A percentile compares a stretch with the other conserved stretches of the same genome.
These are phyloP conservation scores for Sebastes umbrosus DNA, from an alignment of 2,797 vertebrate genomes.

Conservation along the genomic window DNA sequence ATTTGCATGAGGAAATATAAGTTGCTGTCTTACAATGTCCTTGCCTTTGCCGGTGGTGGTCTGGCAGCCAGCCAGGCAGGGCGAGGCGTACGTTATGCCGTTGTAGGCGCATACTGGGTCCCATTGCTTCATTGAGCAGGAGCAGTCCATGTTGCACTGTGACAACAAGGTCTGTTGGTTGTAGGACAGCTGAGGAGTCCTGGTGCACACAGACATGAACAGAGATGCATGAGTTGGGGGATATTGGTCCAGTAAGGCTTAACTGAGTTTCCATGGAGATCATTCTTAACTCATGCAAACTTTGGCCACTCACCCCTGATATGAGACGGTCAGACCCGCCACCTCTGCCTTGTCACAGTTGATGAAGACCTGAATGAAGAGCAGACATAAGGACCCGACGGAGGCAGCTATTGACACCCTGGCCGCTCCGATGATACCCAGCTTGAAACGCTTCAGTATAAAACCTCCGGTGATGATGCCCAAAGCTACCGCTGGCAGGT, in stretches of 20 bases:
- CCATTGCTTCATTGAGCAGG: constrained; percentile 89
- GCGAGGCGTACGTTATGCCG: constrained; percentile 90
- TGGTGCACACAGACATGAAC: constrained; percentile 56
- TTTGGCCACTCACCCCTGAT: constrained; percentile 85
- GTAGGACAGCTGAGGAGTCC: constrained; percentile 73
- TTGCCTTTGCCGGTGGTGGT: constrained; percentile 80
- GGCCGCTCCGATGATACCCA: constrained; percentile 86
- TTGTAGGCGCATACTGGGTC: constrained; percentile 92
- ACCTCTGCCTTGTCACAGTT: constrained; percentile 88
- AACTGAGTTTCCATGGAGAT: background rate
- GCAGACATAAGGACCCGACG: constrained; percentile 80
- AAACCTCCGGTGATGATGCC: constrained; percentile 93
- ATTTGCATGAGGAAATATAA: background rate
- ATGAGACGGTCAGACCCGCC: constrained; percentile 89
- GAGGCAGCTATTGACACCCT: constrained; percentile 83
- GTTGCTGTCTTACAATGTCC: constrained; percentile 80
- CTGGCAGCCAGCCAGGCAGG: constrained; percentile 93
- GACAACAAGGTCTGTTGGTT: constrained; percentile 83
- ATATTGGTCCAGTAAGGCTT: background rate
- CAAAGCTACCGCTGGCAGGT: constrained; percentile 93
- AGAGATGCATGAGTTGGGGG: background rate
- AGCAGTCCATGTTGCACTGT: constrained; percentile 89
- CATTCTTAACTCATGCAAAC: background rate
- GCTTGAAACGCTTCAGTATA: constrained; percentile 89
- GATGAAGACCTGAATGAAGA: constrained; percentile 83